A percentile compares a stretch with the other conserved stretches of the same genome.
phyloP scores from a whole-genome alignment of 2,888 invertebrate species.

The Drosophila melanosoma region DNA sequence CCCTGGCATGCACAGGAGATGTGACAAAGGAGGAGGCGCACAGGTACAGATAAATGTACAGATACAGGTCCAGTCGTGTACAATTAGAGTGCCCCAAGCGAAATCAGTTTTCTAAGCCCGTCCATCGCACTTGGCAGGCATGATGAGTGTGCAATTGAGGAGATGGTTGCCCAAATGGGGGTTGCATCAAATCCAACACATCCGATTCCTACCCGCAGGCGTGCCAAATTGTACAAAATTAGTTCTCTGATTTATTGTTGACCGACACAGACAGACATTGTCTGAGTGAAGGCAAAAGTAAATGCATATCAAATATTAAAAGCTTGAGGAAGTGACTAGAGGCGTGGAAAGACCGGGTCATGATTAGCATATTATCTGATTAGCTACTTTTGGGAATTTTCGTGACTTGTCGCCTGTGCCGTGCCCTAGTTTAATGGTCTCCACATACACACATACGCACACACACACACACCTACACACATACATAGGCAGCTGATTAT shows the following conservation, averaged over 20 bases:
- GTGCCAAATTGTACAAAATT: constrained; percentile 66
- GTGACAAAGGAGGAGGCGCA: background rate
- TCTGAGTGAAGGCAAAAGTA: constrained; percentile 6
- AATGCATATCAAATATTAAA: constrained; percentile 49
- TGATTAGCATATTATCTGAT: constrained; percentile 52
- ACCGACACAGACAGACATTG: background rate
- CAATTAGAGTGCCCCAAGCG: constrained; percentile 33
- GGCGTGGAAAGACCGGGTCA: constrained; percentile 18
- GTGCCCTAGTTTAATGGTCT: constrained; percentile 59
- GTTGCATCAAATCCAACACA: constrained; percentile 15
- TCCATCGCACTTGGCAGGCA: constrained; percentile 7
- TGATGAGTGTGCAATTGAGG: background rate
- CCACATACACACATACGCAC: constrained; percentile 32
- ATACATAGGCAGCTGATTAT: constrained; percentile 17
- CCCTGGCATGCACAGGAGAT: background rate
- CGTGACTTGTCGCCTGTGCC: constrained; percentile 57
- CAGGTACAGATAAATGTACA: constrained; percentile 3
- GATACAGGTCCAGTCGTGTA: constrained; percentile 24
- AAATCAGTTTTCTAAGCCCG: constrained; percentile 28
- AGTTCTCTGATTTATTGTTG: constrained; percentile 64
- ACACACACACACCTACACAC: constrained; percentile 1
- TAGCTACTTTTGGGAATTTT: constrained; percentile 72
- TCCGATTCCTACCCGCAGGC: constrained; percentile 60
- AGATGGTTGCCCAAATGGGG: background rate
- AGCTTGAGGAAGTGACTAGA: constrained; percentile 18